phyloP scores from a whole-genome alignment of 2,113 vertebrate species.

The Malurus elegans region DNA sequence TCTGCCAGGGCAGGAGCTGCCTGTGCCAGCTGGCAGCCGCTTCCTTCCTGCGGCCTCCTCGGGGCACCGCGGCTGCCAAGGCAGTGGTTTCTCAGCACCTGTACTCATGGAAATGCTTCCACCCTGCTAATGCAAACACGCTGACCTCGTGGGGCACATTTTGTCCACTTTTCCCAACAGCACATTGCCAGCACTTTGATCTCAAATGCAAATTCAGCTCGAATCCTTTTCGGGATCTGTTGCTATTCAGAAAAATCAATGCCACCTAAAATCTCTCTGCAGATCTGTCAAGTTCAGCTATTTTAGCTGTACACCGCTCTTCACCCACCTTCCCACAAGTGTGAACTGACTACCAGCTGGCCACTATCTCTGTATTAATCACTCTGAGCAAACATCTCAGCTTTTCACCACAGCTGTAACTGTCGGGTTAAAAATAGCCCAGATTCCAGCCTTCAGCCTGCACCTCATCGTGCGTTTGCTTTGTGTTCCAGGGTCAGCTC shows the following conservation, averaged over 20 bases:
- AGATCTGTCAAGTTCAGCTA: background rate
- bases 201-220: background rate
- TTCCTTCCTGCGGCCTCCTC: background rate
- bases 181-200: background rate
- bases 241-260: background rate
- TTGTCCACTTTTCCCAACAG: background rate
- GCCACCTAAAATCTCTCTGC: background rate
- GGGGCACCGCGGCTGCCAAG: background rate
- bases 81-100: constrained; percentile 7
- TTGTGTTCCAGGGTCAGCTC: background rate
- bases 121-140: background rate
- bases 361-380: background rate
- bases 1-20: background rate
- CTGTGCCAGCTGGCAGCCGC: background rate
- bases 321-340: background rate
- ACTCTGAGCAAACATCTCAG: background rate
- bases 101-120: background rate
- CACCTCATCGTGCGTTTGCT: background rate
- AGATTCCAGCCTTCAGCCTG: background rate
- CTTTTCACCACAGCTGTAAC: background rate
- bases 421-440: background rate
- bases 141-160: background rate
- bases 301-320: background rate
- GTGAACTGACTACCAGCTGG: background rate
- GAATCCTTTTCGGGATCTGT: background rate